Conservation (phyloP, 2,888 invertebrate genomes). For the Steinernema scapterisci region DNA sequence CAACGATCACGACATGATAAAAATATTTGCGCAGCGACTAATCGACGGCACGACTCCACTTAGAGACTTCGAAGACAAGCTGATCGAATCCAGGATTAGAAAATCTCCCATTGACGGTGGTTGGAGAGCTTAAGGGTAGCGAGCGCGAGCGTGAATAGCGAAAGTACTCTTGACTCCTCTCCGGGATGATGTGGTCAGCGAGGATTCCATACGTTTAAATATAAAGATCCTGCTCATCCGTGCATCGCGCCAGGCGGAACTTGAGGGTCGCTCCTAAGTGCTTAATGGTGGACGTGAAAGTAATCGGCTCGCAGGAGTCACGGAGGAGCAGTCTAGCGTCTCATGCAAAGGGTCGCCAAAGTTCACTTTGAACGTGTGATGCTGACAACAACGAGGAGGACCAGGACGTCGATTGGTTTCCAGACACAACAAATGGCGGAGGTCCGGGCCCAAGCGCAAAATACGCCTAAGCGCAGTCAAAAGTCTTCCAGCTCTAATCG, state of each 20-base stretch:
- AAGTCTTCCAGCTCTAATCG: conserved; percentile 30
- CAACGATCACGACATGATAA: conserved; percentile 14
- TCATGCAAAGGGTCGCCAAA: not conserved
- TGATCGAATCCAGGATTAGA: conserved; percentile 14
- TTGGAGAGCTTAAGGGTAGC: not conserved
- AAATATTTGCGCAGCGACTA: conserved; percentile 8
- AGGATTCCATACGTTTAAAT: not conserved
- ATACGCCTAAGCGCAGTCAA: conserved; percentile 18
- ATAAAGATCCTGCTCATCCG: not conserved
- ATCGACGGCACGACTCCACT: conserved; percentile 3
- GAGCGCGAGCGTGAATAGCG: not conserved
- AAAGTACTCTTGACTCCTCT: not conserved
- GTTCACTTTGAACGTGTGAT: conserved; percentile 5
- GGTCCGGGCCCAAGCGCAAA: conserved; percentile 2
- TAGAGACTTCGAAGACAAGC: conserved; percentile 1
- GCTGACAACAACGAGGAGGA: not conserved
- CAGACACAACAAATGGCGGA: conserved; percentile 10
- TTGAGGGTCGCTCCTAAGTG: conserved; percentile 24
- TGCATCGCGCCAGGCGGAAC: conserved; percentile 13
- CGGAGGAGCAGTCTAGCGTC: conserved; percentile 11
- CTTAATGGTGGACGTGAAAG: conserved; percentile 22
- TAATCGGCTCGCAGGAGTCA: not conserved
- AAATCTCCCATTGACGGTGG: not conserved
- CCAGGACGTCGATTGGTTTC: not conserved
- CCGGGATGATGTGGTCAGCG: conserved; percentile 1